Base-by-base conservation (phyloP, 2,888 invertebrate species). In the Euphydryas editha region DNA sequence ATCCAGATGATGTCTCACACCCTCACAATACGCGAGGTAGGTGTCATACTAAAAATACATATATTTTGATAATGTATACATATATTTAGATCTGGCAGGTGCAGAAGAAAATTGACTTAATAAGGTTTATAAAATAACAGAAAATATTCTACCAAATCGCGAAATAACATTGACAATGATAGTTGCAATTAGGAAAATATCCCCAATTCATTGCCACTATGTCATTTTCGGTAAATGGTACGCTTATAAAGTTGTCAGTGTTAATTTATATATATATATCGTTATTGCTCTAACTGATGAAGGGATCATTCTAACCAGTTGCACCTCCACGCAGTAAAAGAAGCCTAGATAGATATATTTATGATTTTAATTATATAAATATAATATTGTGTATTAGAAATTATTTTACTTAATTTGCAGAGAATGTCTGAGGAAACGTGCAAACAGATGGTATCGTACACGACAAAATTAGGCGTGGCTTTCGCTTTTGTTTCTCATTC, bases 1-100 rank as follows among this genome's bases (percentile, higher is more conserved):
- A 97, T 98, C 76, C 97, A 98, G 93, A 97, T 98, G 97, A 97
- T 97, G 95, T 98, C 98, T 59, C 97, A 98, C 86, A 98, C 98
- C 70, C 95, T 98, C 82, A 97, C 97, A 81, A 97, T 98, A 81
- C 94, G 97, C 94, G 98, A 98, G 97, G 98, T 98, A 93, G 93
- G 93, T 75, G n/a, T 20, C n/a, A 21, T 13, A 15, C 15, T 15
- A 4, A 37, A 44, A 7, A 0, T 13, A 44, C 15, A 7, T 11
- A 49, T 36, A 24, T 54, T 5, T n/a, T 13, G 24, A 44, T 24
- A 37, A 49, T 46, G 10, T 10, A 54, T 17, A 57, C 11, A 46
- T 24, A 65, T 51, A 57, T 18, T 54, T 20, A 44, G 30, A 58
- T 13, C 51, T 6, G 30, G 17, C 30, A 30, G 62, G 21, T 20